Conservation (phyloP, 2,797 vertebrate species). For the Anguilla obscura region DNA sequence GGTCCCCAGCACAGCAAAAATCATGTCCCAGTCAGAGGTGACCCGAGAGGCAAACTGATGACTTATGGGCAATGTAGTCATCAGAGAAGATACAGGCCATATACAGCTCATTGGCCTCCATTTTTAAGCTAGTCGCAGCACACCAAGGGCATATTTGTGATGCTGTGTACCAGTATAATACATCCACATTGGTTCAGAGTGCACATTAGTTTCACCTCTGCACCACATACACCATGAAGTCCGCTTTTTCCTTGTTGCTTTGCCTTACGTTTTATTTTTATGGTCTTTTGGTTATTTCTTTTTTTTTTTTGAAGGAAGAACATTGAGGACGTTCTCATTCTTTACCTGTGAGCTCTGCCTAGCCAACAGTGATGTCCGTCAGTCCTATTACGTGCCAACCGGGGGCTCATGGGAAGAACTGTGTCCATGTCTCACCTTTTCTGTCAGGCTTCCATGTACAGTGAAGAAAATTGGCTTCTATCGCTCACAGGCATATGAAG, state of each 20-base stretch:
- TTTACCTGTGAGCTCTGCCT: constrained; percentile 18
- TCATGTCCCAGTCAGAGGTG: constrained; percentile 68
- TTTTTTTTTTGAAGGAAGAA: not conserved
- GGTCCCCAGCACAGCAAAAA: constrained; percentile 81
- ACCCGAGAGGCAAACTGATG: constrained; percentile 51
- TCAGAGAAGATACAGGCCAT: not conserved
- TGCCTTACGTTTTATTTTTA: constrained; percentile 23
- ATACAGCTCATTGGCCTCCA: constrained; percentile 1
- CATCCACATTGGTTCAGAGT: constrained; percentile 25
- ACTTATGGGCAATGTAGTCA: not conserved
- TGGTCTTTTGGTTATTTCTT: not conserved
- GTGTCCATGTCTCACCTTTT: constrained; percentile 53
- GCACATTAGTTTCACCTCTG: constrained; percentile 44
- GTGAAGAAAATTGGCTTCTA: constrained; percentile 45
- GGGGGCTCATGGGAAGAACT: constrained; percentile 62
- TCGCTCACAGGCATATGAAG: constrained; percentile 43
- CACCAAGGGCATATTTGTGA: not conserved
- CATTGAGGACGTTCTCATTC: not conserved
- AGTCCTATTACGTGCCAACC: constrained; percentile 62
- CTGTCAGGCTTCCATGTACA: constrained; percentile 58
- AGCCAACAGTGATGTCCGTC: constrained; percentile 16
- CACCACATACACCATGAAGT: constrained; percentile 40
- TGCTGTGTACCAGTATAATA: not conserved
- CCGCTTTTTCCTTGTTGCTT: constrained; percentile 28
- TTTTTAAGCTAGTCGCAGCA: not conserved